Percentiles rank a stretch among this genome's conserved stretches.
Conservation (phyloP, 2,888 invertebrate species). For the Dyspetes luteomarginatus region DNA sequence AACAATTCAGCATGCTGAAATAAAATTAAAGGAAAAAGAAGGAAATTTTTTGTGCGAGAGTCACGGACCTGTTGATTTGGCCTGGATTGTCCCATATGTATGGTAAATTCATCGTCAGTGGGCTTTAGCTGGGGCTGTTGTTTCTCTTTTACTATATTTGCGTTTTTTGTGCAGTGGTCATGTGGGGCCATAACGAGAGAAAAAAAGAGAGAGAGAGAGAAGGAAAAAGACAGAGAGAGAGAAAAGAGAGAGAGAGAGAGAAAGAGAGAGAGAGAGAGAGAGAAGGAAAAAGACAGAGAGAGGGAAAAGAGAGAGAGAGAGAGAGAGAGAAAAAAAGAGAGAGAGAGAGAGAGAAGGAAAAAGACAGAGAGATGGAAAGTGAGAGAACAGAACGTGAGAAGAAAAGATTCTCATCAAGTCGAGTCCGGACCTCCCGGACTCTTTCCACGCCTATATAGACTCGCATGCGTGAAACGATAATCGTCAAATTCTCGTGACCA, state of each 20-base stretch:
- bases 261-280: conserved; percentile 3
- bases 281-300: not conserved
- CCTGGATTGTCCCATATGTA: not conserved
- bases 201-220: conserved; percentile 5
- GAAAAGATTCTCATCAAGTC: conserved; percentile 47
- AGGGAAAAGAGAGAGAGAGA: conserved; percentile 3
- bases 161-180: conserved; percentile 31
- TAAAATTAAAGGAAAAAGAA: too few species aligned
- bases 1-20: too few species aligned
- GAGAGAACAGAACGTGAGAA: conserved; percentile 52
- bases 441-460: conserved; percentile 54
- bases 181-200: conserved; percentile 13
- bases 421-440: conserved; percentile 63
- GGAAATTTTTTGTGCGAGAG: too few species aligned
- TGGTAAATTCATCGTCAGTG: not conserved
- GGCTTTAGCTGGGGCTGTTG: conserved; percentile 15
- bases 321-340: conserved; percentile 1
- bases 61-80: too few species aligned
- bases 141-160: conserved; percentile 25
- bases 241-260: not conserved
- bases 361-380: conserved; percentile 16
- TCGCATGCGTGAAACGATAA: conserved; percentile 30
- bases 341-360: conserved; percentile 2
- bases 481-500: conserved; percentile 41
- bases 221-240: not conserved